Base-by-base conservation (phyloP, 2,113 vertebrate species). In the Platysternon megacephalum region DNA sequence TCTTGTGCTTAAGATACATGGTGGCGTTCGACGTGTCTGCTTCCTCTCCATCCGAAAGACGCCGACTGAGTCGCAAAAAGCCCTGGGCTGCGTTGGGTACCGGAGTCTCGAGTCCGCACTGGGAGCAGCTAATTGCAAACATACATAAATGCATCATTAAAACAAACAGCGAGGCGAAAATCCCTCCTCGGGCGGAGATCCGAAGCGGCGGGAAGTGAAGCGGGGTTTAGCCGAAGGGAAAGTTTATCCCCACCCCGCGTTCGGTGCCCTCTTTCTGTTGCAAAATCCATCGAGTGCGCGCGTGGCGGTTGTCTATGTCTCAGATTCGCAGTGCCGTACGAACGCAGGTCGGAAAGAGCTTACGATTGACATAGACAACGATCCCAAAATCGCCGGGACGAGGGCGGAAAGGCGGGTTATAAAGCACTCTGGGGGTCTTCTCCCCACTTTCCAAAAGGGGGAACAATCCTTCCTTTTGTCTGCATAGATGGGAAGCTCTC, bases 311-410 rank as follows among this genome's bases (percentile, higher is more conserved):
- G 29, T 14, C n/a, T n/a, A n/a, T n/a, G n/a, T n/a, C n/a, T n/a
- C 14, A 1, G 17, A 8, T 4, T n/a, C 7, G 7, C 14, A 65
- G 32, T n/a, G 3, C 32, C n/a, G 32, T n/a, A 17, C 7, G 4
- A 14, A n/a, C 16, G n/a, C 32, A 19, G 16, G n/a, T 65, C 32
- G 4, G 17, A n/a, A 16, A 65, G 58, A 19, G 61, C 16, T 65
- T 35, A 4, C 3, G 4, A 8, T 35, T n/a, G 32, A 32, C 3
- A 2, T 19, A 8, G 61, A n/a, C 6, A 4, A n/a, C 32, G 8
- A 65, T 16, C 61, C 61, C 61, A 35, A 8, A 65, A 65, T 19
- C n/a, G 32, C 61, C 4, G 32, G 61, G 61, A 7, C 35, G 10
- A 56, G 32, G 32, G 61, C 7, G 12, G 56, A 61, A 61, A 12